Evolutionary conservation across 2,113 vertebrate species (phyloP).

Genomic region (Larimichthys polyactis): DNA sequence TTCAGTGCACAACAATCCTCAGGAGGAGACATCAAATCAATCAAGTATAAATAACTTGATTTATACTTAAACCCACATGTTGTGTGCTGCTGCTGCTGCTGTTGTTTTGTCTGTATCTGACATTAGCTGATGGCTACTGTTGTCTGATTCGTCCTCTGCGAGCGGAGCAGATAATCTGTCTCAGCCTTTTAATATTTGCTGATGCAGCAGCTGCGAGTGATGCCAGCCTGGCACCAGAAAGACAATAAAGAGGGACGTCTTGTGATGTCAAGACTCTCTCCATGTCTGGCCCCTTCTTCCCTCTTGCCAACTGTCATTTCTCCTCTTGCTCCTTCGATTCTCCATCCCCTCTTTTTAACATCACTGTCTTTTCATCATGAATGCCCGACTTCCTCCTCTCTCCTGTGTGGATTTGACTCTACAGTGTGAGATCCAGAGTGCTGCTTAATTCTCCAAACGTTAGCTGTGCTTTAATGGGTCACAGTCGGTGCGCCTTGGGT

Average conservation of each 20-base stretch:
- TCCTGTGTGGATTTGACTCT: neutral
- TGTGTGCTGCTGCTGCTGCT: slow-evolving; percentile 1
- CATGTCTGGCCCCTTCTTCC: neutral
- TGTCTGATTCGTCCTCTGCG: slow-evolving; percentile 48
- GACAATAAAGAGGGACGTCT: slow-evolving; percentile 19
- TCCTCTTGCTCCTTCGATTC: slow-evolving; percentile 6
- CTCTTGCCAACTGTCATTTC: slow-evolving; percentile 41
- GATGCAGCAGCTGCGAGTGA: slow-evolving; percentile 32
- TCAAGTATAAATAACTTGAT: slow-evolving; percentile 22
- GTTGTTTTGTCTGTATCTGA: neutral
- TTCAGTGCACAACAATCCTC: neutral
- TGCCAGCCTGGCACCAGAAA: slow-evolving; percentile 39
- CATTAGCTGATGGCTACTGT: slow-evolving; percentile 20
- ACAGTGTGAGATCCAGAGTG: slow-evolving; percentile 8
- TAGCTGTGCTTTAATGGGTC: slow-evolving; percentile 37
- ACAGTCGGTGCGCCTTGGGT: neutral
- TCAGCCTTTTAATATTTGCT: slow-evolving; percentile 37
- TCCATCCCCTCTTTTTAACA: slow-evolving; percentile 35
- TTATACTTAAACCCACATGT: too few relatives aligned
- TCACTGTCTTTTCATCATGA: slow-evolving; percentile 47
- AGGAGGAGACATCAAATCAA: neutral
- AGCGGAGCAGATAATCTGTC: slow-evolving; percentile 56
- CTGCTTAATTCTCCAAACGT: slow-evolving; percentile 10
- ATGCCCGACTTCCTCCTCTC: slow-evolving; percentile 17
- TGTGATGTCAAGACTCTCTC: neutral